These are phyloP conservation scores for Nothocercus julius DNA, from an alignment of 2,113 vertebrate genomes.

Conservation along the genomic window DNA sequence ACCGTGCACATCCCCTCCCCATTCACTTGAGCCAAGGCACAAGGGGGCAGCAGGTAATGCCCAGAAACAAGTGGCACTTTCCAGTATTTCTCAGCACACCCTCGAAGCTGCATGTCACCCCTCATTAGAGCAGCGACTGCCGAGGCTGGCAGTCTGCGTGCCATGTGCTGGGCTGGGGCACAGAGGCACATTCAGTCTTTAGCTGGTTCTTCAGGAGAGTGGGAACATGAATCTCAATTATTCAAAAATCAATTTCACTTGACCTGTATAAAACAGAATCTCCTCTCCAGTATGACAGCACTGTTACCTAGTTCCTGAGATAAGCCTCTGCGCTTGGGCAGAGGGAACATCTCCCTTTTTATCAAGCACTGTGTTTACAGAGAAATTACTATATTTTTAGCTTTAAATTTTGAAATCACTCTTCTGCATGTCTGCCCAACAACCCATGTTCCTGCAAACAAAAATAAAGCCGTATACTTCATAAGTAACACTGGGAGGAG, in stretches of 20 bases:
- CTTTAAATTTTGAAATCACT: neutral
- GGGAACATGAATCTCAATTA: too few relatives aligned
- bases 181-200: neutral
- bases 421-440: neutral
- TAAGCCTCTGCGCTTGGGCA: too few relatives aligned
- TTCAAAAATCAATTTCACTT: neutral
- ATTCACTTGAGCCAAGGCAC: accelerated
- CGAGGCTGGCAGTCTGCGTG: neutral
- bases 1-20: neutral
- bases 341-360: neutral
- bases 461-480: neutral
- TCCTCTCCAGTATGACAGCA: neutral
- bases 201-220: neutral
- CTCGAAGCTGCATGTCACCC: neutral
- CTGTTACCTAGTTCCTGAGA: neutral
- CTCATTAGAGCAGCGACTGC: neutral
- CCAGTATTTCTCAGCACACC: neutral
- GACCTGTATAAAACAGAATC: neutral
- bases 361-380: neutral
- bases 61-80: neutral
- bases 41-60: neutral
- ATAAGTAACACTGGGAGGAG: neutral
- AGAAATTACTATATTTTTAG: neutral
- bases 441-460: neutral
- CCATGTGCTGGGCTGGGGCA: neutral